These are phyloP conservation scores for Metopolophium dirhodum DNA, from an alignment of 1,140 invertebrate species.

Conservation along the genomic window DNA sequence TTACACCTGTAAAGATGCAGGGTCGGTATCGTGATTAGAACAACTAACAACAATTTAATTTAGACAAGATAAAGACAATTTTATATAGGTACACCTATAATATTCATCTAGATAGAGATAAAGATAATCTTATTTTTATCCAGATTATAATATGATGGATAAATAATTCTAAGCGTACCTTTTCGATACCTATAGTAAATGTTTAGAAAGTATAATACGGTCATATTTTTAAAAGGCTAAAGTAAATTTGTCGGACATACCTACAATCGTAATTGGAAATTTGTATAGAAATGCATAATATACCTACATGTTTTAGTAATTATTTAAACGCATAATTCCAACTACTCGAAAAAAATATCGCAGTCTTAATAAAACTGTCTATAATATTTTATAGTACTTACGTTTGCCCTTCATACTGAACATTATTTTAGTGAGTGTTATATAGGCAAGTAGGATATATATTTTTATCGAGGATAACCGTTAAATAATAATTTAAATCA, in stretches of 20 bases:
- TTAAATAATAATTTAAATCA: too few species aligned
- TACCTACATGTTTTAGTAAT: neutral
- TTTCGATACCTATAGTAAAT: neutral
- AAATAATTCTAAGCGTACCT: neutral
- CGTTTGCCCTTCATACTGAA: neutral
- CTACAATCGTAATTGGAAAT: neutral
- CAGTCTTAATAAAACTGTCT: neutral
- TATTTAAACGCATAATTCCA: neutral
- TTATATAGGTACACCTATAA: too few species aligned
- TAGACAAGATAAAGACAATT: too few species aligned
- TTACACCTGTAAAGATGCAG: too few species aligned
- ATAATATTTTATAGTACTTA: neutral
- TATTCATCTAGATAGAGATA: too few species aligned
- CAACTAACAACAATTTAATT: too few species aligned
- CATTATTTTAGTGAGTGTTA: neutral
- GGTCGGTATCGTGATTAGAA: too few species aligned
- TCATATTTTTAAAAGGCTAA: neutral
- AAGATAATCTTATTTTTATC: too few species aligned
- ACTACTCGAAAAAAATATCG: neutral
- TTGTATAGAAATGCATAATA: neutral
- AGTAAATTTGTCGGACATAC: neutral
- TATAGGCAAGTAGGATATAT: neutral
- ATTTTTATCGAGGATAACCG: neutral
- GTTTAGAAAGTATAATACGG: too few species aligned
- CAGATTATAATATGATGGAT: neutral